These are phyloP conservation scores for Stomatorhinus walkeri DNA, from an alignment of 2,797 vertebrate genomes.

Conservation along the genomic window DNA sequence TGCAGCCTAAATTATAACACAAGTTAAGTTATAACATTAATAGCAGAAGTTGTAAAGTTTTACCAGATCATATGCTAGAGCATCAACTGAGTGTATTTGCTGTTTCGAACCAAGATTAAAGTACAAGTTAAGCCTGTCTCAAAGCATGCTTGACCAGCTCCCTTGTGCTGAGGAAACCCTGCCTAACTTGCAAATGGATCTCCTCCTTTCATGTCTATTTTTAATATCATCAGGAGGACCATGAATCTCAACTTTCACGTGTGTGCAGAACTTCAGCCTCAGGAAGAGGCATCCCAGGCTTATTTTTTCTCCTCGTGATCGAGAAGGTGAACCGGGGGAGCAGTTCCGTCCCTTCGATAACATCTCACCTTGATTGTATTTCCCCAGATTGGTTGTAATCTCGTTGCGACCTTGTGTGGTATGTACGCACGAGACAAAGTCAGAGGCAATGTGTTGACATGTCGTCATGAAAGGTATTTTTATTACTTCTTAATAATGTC, in stretches of 20 bases:
- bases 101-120: not conserved
- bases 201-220: not conserved
- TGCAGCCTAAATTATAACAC: not conserved
- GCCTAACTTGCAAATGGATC: not conserved
- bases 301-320: not conserved
- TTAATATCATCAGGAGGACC: not conserved
- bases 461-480: conserved; percentile 5
- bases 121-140: not conserved
- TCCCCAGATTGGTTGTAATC: not conserved
- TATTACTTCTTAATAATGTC: conserved; percentile 13
- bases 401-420: not conserved
- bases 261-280: not conserved
- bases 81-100: not conserved
- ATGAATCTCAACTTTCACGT: not conserved
- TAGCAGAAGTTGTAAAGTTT: not conserved
- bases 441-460: conserved; percentile 2
- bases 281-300: not conserved
- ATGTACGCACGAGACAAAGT: not conserved
- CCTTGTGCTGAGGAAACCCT: not conserved
- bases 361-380: conserved; percentile 9
- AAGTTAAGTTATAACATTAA: no score
- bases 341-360: not conserved
- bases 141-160: not conserved
- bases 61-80: not conserved
- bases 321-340: not conserved